These are phyloP conservation scores for Acestrorhynchus altus DNA, from an alignment of 2,797 vertebrate genomes.

Conservation along the genomic window DNA sequence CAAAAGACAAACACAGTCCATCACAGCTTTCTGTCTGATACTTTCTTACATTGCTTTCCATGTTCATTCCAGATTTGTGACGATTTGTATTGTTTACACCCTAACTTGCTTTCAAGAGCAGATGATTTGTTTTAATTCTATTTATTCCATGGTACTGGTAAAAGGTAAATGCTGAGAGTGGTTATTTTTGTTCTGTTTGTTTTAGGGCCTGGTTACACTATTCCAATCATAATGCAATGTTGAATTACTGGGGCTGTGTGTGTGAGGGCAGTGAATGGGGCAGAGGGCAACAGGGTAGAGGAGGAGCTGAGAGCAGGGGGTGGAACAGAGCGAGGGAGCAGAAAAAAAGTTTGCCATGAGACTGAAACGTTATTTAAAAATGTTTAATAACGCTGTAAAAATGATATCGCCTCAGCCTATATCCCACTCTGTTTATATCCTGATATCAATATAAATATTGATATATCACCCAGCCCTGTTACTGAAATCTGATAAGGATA, in stretches of 20 bases:
- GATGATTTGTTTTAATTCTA: slow-evolving; percentile 64
- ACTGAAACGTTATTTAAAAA: no score
- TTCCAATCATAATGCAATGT: background rate
- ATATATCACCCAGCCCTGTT: no score
- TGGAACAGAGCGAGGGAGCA: no score
- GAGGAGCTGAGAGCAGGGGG: no score
- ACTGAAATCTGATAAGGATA: background rate
- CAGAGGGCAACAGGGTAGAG: no score
- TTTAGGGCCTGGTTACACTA: slow-evolving; percentile 28
- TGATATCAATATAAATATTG: no score
- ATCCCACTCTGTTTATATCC: no score
- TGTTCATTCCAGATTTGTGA: slow-evolving; percentile 69
- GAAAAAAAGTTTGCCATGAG: no score
- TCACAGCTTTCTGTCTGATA: slow-evolving; percentile 61
- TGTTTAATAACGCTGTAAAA: no score
- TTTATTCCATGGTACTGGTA: slow-evolving; percentile 56
- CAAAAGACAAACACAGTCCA: slow-evolving; percentile 63
- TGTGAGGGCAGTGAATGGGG: no score
- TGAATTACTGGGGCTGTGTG: no score
- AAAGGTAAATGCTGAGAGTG: background rate
- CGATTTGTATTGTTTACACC: slow-evolving; percentile 66
- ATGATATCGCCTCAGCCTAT: no score
- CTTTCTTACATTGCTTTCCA: slow-evolving; percentile 56
- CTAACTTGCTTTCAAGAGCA: slow-evolving; percentile 67
- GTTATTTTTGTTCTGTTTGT: background rate